These are phyloP conservation scores for Linurgus olivaceus DNA, from an alignment of 2,797 vertebrate genomes.

Conservation along the genomic window DNA sequence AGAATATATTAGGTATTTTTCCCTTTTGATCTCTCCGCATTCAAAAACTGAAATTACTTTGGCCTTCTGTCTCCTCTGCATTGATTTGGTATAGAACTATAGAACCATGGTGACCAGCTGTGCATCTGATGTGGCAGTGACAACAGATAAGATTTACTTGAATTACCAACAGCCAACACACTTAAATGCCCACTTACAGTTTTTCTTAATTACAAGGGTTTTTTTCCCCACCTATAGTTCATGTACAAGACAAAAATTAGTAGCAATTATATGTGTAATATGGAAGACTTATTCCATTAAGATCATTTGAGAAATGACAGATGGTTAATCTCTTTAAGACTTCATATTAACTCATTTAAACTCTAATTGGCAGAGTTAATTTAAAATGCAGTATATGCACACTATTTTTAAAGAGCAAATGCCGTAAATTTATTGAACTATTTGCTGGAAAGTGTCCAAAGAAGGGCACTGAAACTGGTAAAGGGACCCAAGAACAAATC, in stretches of 20 bases:
- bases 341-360: slow-evolving; percentile 23
- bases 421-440: neutral
- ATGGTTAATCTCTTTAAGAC: slow-evolving; percentile 20
- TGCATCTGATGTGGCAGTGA: neutral
- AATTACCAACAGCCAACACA: neutral
- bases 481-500: neutral
- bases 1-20: neutral
- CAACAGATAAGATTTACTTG: neutral
- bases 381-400: neutral
- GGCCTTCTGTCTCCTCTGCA: neutral
- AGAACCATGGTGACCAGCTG: neutral
- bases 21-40: neutral
- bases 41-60: neutral
- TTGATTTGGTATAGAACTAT: neutral
- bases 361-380: neutral
- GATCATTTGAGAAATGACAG: slow-evolving; percentile 14
- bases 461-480: neutral
- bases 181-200: neutral
- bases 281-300: slow-evolving; percentile 3
- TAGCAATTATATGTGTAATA: neutral
- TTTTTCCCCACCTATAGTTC: neutral
- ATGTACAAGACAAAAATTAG: neutral
- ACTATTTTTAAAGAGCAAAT: neutral
- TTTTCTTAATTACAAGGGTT: neutral
- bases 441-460: neutral